Evolutionary conservation across 2,797 vertebrate genomes (phyloP).

Genomic region (Dermochelys coriacea): DNA sequence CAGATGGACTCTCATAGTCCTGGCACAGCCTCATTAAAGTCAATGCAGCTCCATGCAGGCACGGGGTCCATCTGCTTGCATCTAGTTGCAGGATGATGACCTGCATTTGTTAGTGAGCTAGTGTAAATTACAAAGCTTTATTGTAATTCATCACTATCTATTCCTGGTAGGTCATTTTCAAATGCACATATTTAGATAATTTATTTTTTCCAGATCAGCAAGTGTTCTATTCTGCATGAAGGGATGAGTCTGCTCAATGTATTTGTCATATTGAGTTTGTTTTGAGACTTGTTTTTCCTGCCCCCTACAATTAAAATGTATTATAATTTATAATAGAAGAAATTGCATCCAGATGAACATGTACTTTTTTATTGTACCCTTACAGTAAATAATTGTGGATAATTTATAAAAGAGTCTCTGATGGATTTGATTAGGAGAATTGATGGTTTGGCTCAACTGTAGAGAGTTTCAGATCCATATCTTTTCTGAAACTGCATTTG

Average conservation of each 20-base stretch:
- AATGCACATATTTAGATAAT: background rate
- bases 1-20: background rate
- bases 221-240: background rate
- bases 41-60: background rate
- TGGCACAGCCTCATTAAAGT: rapidly evolving
- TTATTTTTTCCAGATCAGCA: background rate
- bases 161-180: background rate
- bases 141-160: background rate
- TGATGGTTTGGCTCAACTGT: background rate
- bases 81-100: rapidly evolving
- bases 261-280: background rate
- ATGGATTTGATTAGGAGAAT: background rate
- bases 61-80: background rate
- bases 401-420: background rate
- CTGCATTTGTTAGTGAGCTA: background rate
- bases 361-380: background rate
- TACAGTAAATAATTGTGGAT: background rate
- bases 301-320: background rate
- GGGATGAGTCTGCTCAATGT: background rate
- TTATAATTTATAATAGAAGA: background rate
- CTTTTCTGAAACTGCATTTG: background rate
- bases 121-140: background rate
- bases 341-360: background rate
- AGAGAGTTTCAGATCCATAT: background rate
- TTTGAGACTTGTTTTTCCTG: background rate